Conservation (phyloP, 2,797 vertebrate genomes). For the Lepus oiostolus region DNA sequence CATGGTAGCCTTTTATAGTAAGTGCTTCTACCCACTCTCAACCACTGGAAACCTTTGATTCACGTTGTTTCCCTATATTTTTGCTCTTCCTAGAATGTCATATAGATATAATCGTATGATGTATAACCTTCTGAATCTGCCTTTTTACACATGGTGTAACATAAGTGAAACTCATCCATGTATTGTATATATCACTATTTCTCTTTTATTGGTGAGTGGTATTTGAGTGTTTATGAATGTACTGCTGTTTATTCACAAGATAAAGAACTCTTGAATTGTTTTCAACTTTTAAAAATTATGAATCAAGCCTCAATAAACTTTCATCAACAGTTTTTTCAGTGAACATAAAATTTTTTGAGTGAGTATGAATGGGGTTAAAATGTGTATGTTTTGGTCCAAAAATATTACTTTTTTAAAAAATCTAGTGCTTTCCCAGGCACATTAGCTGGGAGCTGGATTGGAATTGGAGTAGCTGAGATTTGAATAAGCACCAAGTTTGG, state of each 20-base stretch:
- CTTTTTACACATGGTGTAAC: background rate
- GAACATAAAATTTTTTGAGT: background rate
- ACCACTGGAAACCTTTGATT: background rate
- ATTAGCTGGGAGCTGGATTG: too few species aligned
- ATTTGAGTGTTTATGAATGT: background rate
- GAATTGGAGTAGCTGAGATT: too few species aligned
- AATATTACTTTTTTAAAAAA: too few species aligned
- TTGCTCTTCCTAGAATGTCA: background rate
- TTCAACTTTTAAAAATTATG: background rate
- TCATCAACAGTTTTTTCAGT: background rate
- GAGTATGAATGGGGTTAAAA: background rate
- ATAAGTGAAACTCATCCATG: background rate
- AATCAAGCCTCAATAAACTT: background rate
- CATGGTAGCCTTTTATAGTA: background rate
- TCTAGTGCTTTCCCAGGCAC: too few species aligned
- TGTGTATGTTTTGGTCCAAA: too few species aligned
- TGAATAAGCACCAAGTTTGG: too few species aligned
- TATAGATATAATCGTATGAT: background rate
- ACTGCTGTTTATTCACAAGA: background rate
- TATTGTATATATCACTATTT: background rate
- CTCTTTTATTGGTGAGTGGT: background rate
- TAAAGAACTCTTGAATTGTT: background rate
- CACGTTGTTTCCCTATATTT: background rate
- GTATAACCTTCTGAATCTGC: background rate
- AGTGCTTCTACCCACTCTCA: background rate